Evolutionary conservation across 2,888 invertebrate species (phyloP).

Genomic region (Conus canariensis): DNA sequence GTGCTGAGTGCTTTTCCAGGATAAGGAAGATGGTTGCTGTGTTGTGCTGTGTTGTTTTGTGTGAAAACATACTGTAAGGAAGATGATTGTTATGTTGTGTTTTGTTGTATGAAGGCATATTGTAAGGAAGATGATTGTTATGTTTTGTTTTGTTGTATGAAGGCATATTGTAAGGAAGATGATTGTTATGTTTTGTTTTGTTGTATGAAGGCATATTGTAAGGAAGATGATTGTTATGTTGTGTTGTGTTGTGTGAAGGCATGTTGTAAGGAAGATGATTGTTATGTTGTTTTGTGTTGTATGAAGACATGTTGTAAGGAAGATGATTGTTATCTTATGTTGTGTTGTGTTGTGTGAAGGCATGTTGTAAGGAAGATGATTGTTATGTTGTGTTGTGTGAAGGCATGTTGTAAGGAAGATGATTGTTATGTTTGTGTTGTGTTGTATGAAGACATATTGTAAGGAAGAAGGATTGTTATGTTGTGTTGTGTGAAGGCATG

Average conservation of each 20-base stretch:
- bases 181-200: not conserved
- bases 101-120: not conserved
- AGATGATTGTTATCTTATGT: no score
- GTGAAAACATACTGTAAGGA: no score
- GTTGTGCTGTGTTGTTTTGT: not conserved
- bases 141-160: not conserved
- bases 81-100: not conserved
- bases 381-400: no score
- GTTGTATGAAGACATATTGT: no score
- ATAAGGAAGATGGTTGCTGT: no score
- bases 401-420: no score
- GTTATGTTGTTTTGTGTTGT: no score
- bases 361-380: no score
- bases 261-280: no score
- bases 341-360: no score
- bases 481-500: not conserved
- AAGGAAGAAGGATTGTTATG: not conserved
- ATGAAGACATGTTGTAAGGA: no score
- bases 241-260: not conserved
- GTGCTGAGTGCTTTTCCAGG: not conserved
- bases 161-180: not conserved
- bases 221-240: not conserved
- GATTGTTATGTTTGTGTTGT: no score
- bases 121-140: not conserved
- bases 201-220: not conserved